Evolutionary conservation across 2,888 invertebrate species (phyloP).

Genomic region (Papilio demoleus): DNA sequence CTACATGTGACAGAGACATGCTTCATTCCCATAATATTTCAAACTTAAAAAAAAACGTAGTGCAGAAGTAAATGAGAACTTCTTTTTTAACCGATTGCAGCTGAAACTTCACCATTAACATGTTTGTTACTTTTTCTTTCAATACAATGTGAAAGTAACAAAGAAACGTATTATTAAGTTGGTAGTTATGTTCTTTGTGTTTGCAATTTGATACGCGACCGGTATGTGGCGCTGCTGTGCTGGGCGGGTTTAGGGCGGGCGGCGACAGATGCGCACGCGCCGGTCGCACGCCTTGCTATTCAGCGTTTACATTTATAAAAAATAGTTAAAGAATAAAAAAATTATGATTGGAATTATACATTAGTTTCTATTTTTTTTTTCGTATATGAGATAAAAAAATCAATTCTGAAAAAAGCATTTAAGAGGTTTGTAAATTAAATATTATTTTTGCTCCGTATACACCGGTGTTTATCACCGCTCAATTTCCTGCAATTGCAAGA

Average conservation of each 20-base stretch:
- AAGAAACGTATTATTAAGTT: constrained; percentile 48
- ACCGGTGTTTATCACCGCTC: constrained; percentile 7
- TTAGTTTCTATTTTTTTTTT: background rate
- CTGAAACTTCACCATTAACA: background rate
- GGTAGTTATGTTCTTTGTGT: constrained; percentile 54
- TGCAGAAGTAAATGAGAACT: background rate
- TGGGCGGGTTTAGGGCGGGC: constrained; percentile 44
- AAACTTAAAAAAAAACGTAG: background rate
- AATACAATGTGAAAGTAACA: constrained; percentile 33
- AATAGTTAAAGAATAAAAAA: background rate
- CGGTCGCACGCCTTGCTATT: constrained; percentile 40
- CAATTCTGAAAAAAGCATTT: too few species aligned
- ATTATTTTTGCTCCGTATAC: background rate
- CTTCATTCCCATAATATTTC: background rate
- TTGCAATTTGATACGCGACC: constrained; percentile 56
- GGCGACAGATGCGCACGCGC: constrained; percentile 69
- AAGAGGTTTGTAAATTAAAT: too few species aligned
- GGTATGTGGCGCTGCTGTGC: constrained; percentile 60
- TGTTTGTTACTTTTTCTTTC: background rate
- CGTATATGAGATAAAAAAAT: background rate
- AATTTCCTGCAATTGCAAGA: constrained; percentile 28
- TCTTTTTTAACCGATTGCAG: background rate
- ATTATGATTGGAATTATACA: background rate
- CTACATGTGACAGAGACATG: background rate
- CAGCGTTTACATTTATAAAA: constrained; percentile 23